A percentile compares a stretch with the other conserved stretches of the same genome.
Conservation (phyloP, 2,797 vertebrate species). For the Coranthus polyacanthus region DNA sequence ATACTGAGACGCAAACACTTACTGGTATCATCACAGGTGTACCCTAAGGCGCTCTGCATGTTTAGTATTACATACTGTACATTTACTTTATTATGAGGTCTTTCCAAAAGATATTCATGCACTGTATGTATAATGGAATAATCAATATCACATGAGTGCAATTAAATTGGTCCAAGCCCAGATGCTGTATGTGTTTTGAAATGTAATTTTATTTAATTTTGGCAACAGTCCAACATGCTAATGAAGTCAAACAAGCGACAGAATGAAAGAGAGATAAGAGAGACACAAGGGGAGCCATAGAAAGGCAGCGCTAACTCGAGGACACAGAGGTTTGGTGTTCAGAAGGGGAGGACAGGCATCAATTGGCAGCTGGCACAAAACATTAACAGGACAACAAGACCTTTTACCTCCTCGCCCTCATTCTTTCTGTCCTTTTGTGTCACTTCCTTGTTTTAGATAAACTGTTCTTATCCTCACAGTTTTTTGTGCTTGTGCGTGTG, state of each 20-base stretch:
- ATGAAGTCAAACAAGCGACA: slow-evolving; percentile 46
- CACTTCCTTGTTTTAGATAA: slow-evolving; percentile 22
- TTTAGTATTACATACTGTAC: slow-evolving; percentile 23
- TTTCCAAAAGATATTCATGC: slow-evolving; percentile 31
- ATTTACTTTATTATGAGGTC: slow-evolving; percentile 16
- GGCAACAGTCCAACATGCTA: slow-evolving; percentile 29
- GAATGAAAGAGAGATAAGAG: slow-evolving; percentile 41
- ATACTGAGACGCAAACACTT: not conserved
- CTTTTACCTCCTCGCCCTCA: slow-evolving; percentile 15
- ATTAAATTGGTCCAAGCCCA: not conserved
- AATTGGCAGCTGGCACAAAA: slow-evolving; percentile 45
- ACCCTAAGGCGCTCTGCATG: slow-evolving; percentile 31
- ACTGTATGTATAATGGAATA: slow-evolving; percentile 14
- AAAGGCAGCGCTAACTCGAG: slow-evolving; percentile 29
- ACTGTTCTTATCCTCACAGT: slow-evolving; percentile 17
- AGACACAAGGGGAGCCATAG: slow-evolving; percentile 27
- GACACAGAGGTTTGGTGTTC: slow-evolving; percentile 58
- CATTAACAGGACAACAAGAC: slow-evolving; percentile 50
- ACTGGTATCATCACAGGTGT: not conserved
- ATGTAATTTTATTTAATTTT: slow-evolving; percentile 32
- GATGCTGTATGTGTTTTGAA: slow-evolving; percentile 14
- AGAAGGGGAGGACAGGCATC: slow-evolving; percentile 31
- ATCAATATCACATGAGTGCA: not conserved
- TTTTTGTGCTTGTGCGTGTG: slow-evolving; percentile 41
- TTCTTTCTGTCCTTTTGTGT: slow-evolving; percentile 16